Conservation (phyloP, 1,140 invertebrate species). For the Scaptomyza montana region DNA sequence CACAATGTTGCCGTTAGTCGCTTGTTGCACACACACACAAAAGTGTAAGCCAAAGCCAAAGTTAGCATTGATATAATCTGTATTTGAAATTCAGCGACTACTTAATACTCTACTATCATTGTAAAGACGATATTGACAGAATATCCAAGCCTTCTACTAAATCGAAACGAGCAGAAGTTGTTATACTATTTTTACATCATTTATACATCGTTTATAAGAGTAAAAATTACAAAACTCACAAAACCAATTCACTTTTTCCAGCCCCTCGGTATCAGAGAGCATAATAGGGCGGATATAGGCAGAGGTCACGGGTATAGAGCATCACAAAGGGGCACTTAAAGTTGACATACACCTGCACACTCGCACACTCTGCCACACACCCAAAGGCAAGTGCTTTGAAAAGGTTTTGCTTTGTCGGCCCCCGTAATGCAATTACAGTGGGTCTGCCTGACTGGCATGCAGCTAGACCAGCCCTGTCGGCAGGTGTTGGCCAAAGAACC, state of each 20-base stretch:
- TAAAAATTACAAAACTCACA: neutral
- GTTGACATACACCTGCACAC: slow-evolving; percentile 46
- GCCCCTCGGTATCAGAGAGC: neutral
- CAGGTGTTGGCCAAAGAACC: slow-evolving; percentile 58
- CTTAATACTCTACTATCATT: neutral
- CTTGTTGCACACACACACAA: slow-evolving; percentile 31
- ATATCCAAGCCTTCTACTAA: too few species aligned
- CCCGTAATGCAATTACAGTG: slow-evolving; percentile 71
- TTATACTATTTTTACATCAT: too few species aligned
- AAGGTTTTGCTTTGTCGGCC: slow-evolving; percentile 71
- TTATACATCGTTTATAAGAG: too few species aligned
- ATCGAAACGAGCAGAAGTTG: too few species aligned
- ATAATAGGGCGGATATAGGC: neutral
- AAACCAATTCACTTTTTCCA: neutral
- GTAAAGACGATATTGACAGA: too few species aligned
- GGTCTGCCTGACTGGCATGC: slow-evolving; percentile 9
- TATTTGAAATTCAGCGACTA: neutral
- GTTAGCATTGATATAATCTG: neutral
- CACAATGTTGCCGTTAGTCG: slow-evolving; percentile 57
- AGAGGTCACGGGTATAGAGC: slow-evolving; percentile 35
- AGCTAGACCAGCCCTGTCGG: slow-evolving; percentile 38
- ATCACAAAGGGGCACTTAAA: slow-evolving; percentile 77
- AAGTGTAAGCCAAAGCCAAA: neutral
- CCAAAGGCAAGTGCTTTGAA: slow-evolving; percentile 34
- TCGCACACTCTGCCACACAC: slow-evolving; percentile 19